A percentile compares a stretch with the other conserved stretches of the same genome.
phyloP scores from a whole-genome alignment of 2,888 invertebrate species.

The Agrochola circellaris region DNA sequence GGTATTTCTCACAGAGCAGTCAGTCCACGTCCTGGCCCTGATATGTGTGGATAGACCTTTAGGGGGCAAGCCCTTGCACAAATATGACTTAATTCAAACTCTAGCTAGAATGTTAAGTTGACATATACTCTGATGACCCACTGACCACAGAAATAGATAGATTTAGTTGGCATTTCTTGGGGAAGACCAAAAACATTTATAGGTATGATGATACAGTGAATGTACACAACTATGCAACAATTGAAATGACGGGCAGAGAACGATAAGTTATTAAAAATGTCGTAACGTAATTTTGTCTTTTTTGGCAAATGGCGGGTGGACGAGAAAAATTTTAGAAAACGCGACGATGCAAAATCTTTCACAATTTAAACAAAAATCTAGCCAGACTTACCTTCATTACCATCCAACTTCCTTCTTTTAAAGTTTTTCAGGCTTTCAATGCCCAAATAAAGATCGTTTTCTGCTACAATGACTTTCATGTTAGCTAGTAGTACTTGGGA shows the following conservation, averaged over 20 bases:
- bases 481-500: conserved; percentile 34
- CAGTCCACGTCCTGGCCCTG: not conserved
- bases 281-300: no score
- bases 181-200: not conserved
- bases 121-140: not conserved
- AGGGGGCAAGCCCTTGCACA: not conserved
- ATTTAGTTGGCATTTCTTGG: not conserved
- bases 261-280: not conserved
- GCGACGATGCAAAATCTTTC: no score
- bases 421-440: conserved; percentile 24
- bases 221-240: no score
- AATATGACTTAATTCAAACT: not conserved
- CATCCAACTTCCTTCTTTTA: conserved; percentile 17
- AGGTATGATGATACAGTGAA: not conserved
- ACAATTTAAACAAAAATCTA: not conserved
- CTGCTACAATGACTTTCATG: conserved; percentile 48
- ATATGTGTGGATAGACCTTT: not conserved
- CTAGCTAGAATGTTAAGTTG: not conserved
- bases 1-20: not conserved
- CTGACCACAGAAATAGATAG: not conserved
- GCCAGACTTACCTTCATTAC: conserved; percentile 21
- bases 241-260: no score
- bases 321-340: not conserved
- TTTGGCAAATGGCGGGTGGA: conserved; percentile 22
- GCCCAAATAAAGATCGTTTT: conserved; percentile 28